These are phyloP conservation scores for Amblyjoppa fuscipennis DNA, from an alignment of 2,888 invertebrate species.

Conservation along the genomic window DNA sequence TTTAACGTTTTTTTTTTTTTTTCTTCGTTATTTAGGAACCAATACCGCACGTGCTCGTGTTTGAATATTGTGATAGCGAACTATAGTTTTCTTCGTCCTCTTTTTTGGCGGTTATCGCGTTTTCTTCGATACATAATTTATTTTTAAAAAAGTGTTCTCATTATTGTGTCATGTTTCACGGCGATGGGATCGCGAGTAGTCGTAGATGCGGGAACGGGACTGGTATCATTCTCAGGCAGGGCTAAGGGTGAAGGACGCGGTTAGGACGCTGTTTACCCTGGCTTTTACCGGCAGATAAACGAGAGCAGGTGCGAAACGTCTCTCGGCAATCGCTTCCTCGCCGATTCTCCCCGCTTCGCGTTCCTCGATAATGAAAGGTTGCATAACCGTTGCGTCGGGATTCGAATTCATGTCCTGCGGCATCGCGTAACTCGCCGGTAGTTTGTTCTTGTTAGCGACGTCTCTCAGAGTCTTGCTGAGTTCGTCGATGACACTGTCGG, in stretches of 20 bases:
- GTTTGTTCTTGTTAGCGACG: slow-evolving; percentile 86
- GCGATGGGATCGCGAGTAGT: slow-evolving; percentile 24
- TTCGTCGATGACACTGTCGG: slow-evolving; percentile 85
- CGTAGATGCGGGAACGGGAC: slow-evolving; percentile 6
- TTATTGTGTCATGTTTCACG: slow-evolving; percentile 15
- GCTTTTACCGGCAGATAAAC: slow-evolving; percentile 97
- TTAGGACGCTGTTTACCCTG: slow-evolving; percentile 93
- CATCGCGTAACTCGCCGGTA: slow-evolving; percentile 89
- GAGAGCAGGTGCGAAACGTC: slow-evolving; percentile 94
- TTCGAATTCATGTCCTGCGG: slow-evolving; percentile 86
- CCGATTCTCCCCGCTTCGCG: slow-evolving; percentile 78
- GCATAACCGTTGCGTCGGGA: slow-evolving; percentile 91
- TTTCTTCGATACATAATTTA: slow-evolving; percentile 6
- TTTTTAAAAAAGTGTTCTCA: neutral
- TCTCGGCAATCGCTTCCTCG: slow-evolving; percentile 78
- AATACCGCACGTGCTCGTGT: slow-evolving; percentile 80
- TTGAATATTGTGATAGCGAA: slow-evolving; percentile 62
- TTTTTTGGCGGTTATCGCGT: slow-evolving; percentile 38
- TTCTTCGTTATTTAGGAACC: slow-evolving; percentile 77
- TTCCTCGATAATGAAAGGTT: slow-evolving; percentile 95
- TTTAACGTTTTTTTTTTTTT: slow-evolving; percentile 27
- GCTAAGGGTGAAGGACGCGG: slow-evolving; percentile 96
- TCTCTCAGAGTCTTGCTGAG: slow-evolving; percentile 86
- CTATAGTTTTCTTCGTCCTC: neutral
- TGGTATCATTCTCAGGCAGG: slow-evolving; percentile 90